phyloP scores from a whole-genome alignment of 2,888 invertebrate genomes.

The Drosophila flavopinicola region DNA sequence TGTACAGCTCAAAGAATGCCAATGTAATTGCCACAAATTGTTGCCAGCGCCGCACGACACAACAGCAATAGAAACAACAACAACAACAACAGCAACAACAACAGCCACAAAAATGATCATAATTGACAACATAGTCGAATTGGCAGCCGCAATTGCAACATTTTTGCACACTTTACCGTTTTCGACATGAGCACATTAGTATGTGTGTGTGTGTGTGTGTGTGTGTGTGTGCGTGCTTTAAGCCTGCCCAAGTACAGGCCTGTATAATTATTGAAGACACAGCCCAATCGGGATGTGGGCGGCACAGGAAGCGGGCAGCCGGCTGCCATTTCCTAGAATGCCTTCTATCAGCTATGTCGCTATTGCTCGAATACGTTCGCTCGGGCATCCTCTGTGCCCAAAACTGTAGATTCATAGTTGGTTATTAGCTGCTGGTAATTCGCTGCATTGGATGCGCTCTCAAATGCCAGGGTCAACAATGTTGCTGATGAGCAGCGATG shows the following conservation, averaged over 20 bases:
- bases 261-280: background rate
- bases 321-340: slow-evolving; percentile 30
- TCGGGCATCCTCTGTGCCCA: no score
- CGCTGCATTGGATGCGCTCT: slow-evolving; percentile 4
- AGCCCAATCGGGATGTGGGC: slow-evolving; percentile 41
- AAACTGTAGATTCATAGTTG: slow-evolving; percentile 1
- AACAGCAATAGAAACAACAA: no score
- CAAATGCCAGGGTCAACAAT: slow-evolving; percentile 45
- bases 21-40: slow-evolving; percentile 63
- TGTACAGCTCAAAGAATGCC: slow-evolving; percentile 44
- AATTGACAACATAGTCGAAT: slow-evolving; percentile 56
- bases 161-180: slow-evolving; percentile 17
- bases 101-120: slow-evolving; percentile 57
- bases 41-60: slow-evolving; percentile 35
- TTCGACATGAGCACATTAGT: slow-evolving; percentile 7
- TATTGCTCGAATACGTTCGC: background rate
- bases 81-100: slow-evolving; percentile 16
- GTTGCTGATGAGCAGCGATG: background rate
- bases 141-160: slow-evolving; percentile 48
- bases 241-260: slow-evolving; percentile 26
- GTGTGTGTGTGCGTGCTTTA: background rate
- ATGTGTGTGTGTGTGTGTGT: background rate
- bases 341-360: background rate
- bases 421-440: background rate
- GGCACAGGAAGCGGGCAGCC: slow-evolving; percentile 41